These are phyloP conservation scores for Pteropus alecto DNA, from an alignment of 2,113 vertebrate genomes.

Conservation along the genomic window DNA sequence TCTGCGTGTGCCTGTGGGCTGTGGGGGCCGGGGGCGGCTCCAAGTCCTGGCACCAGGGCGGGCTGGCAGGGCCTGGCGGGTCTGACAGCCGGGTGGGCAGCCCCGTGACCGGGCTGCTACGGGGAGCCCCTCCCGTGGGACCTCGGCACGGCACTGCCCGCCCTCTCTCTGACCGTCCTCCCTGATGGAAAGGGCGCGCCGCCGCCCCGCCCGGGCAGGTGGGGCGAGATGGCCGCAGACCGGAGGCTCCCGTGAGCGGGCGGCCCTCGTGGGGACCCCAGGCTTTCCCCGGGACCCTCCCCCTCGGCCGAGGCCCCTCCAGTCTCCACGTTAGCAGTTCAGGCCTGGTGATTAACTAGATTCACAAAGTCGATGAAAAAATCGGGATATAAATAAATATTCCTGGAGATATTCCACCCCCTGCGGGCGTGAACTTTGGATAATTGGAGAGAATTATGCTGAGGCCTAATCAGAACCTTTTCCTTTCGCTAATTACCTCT, in stretches of 20 bases:
- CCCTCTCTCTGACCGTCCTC: not conserved
- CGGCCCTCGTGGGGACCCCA: no score
- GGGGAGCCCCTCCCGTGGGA: not conserved
- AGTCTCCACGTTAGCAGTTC: conserved; percentile 80
- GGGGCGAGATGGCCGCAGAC: no score
- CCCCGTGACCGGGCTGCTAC: not conserved
- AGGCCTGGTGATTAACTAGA: conserved; percentile 82
- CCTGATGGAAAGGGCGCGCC: no score
- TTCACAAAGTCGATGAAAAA: conserved; percentile 85
- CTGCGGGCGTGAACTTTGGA: conserved; percentile 91
- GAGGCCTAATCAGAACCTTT: conserved; percentile 90
- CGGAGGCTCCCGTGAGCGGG: no score
- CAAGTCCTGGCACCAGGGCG: accelerated
- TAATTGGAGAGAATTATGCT: conserved; percentile 91
- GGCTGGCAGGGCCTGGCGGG: not conserved
- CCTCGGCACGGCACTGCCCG: accelerated
- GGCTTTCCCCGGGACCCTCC: not conserved
- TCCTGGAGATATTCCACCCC: conserved; percentile 88
- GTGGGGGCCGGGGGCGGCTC: no score
- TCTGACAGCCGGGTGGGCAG: not conserved
- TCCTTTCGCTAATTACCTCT: conserved; percentile 89
- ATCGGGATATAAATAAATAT: conserved; percentile 89
- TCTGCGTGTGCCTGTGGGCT: not conserved
- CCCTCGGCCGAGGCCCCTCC: not conserved
- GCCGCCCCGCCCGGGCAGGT: not conserved